Base-by-base conservation (phyloP, 2,888 invertebrate species). In the Trissonchulus sp. region DNA sequence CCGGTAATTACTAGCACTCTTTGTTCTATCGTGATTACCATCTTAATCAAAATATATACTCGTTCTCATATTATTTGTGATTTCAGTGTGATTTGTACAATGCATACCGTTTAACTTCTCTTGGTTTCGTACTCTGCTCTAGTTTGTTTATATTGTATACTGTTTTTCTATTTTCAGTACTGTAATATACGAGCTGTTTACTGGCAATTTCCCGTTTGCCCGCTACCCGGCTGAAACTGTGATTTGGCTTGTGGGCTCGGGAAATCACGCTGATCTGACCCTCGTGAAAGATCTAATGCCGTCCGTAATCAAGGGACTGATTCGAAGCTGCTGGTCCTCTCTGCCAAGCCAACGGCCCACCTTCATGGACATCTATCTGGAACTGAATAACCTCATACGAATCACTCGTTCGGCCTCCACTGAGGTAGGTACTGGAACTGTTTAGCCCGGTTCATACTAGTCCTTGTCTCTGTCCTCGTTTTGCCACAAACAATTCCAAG, bases 311-410 rank as follows among this genome's bases (percentile, higher is more conserved):
- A 80, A 83, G 83, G 79, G 78, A 35, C 75, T 85, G 68, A 83
- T 85, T n/a, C 80, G 82, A 71, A 78, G 81, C 35, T 85, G 85
- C 78, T 85, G 85, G 85, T 79, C 81, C 0, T 79, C 79, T 30
- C 79, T 81, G 37, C 81, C 84, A 1, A 74, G 78, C 36, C 77
- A 81, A 68, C 78, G 85, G 72, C 85, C 84, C 0, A 80, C 81
- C 62, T 84, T 85, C 77, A 76, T 79, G n/a, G 80, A 83, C 37
- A 84, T 85, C 65, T 82, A 81, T 76, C 81, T 80, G 75, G 81
- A 82, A 71, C 79, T 85, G 28, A 82, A 84, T 73, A 80, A 82
- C 76, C 83, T 83, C 73, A 83, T 79, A 68, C 37, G 69, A 33
- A 35, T 60, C 18, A 35, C 74, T 65, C 30, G 77, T 23, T 78